Conservation (phyloP, 1,140 invertebrate genomes). For the Saccostrea echinata region DNA sequence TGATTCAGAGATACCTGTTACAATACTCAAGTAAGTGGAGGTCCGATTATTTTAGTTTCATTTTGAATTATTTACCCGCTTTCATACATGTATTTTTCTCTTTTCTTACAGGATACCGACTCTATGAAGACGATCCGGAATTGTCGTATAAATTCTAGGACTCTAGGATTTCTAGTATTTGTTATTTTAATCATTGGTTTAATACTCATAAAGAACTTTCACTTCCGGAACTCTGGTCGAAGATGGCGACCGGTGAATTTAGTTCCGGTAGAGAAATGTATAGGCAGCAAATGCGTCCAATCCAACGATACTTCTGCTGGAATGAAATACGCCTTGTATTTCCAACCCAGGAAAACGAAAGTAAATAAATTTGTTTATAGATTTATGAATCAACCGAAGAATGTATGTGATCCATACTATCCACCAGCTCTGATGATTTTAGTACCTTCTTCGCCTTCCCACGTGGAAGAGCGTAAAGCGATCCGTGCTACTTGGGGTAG, state of each 20-base stretch:
- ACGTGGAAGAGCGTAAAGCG: slow-evolving; percentile 45
- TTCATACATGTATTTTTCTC: background rate
- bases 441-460: slow-evolving; percentile 43
- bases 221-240: slow-evolving; percentile 8
- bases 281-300: background rate
- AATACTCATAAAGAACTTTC: background rate
- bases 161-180: background rate
- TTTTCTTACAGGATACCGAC: background rate
- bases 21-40: background rate
- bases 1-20: background rate
- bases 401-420: background rate
- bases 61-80: background rate
- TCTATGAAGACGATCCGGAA: slow-evolving; percentile 31
- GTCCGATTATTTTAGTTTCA: background rate
- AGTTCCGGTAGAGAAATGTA: background rate
- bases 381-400: slow-evolving; percentile 3
- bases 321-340: slow-evolving; percentile 33
- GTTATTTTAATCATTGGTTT: slow-evolving; percentile 7
- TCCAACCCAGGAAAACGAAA: slow-evolving; percentile 22
- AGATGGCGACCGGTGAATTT: slow-evolving; percentile 13
- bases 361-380: background rate
- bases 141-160: background rate
- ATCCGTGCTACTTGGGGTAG: slow-evolving; percentile 64
- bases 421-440: slow-evolving; percentile 32
- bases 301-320: slow-evolving; percentile 32